Evolutionary conservation across 2,797 vertebrate species (phyloP), one percentile per base, ranked within the genome.

Genomic region (Ataeniobius toweri): DNA sequence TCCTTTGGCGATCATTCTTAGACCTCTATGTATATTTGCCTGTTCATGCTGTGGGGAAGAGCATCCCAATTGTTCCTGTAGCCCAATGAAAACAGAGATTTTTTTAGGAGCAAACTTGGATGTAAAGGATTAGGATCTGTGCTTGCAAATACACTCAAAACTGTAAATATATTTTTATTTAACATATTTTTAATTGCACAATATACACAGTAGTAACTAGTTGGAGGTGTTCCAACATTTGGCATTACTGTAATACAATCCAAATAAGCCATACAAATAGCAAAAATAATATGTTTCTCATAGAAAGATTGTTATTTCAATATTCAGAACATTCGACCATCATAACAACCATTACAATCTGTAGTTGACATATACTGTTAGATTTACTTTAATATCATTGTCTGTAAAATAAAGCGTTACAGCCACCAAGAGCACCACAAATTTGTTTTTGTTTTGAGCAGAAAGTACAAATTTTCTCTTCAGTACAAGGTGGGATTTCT

Each of bases 391-490:
- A 1, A 24, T 24, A 24, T 24, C 53, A 55, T 22, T 1, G 16
- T 75, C 48, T 77, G 26, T 61, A 70, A 55, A 10, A 63, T 67
- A 22, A 87, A 65, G 59, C n/a, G 36, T 74, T 76, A 39, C 31
- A 8, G 0, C 31, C 77, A 61, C n/a, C 0, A 3, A 55, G 20
- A 65, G 36, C 18, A 65, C 18, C 10, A 65, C 18, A 41, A 39
- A 39, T 16, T 36, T 18, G 1, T 65, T 65, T 65, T 36, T 22
- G 3, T 20, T 22, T 3, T 65, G 6, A 67, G 31, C 31, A 24
- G 36, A 67, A 39, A 22, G 63, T 41, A 41, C 13, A 10, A 3
- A 41, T 67, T 67, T 41, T 41, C 63, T 41, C 3, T 41, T 39
- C 36, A 24, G 18, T 10, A 44, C 20, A n/a, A 22, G 41, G 41